Evolutionary conservation across 1,140 invertebrate species (phyloP).

Genomic region (Ylistrum balloti): DNA sequence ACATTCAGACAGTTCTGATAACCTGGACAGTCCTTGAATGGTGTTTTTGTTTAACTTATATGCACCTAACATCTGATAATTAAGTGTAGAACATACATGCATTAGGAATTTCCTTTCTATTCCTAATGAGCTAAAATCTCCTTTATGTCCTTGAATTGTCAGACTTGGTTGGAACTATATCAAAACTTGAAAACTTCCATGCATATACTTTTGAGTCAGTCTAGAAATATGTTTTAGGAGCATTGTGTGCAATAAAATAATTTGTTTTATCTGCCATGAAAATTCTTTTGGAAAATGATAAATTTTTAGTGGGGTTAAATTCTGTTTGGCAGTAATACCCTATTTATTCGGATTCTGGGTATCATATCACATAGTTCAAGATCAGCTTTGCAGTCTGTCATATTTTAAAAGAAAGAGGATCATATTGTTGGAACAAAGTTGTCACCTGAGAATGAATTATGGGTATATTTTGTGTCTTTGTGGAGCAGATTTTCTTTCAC

Average conservation of each 20-base stretch:
- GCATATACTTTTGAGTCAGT: not conserved
- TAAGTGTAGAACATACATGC: too few relatives aligned
- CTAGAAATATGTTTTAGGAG: not conserved
- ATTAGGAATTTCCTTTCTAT: too few relatives aligned
- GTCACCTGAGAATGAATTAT: constrained; percentile 28
- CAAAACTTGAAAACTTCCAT: too few relatives aligned
- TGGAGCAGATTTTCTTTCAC: not conserved
- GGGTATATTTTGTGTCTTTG: constrained; percentile 34
- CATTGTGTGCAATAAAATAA: not conserved
- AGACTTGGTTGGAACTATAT: too few relatives aligned
- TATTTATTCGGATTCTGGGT: not conserved
- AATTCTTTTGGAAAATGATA: not conserved
- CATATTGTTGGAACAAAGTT: not conserved
- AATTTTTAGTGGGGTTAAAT: not conserved
- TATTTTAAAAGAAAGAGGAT: constrained; percentile 29
- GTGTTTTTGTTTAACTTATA: too few relatives aligned
- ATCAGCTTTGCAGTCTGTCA: constrained; percentile 5
- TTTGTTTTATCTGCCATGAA: not conserved
- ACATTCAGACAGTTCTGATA: too few relatives aligned
- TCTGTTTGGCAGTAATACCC: not conserved
- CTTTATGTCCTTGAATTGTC: too few relatives aligned
- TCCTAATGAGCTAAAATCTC: too few relatives aligned
- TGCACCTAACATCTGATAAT: too few relatives aligned
- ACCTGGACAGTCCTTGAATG: too few relatives aligned
- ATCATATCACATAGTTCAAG: not conserved